A percentile compares a stretch with the other conserved stretches of the same genome.
phyloP scores from a whole-genome alignment of 2,888 invertebrate species.

The Pyrgus malvae region DNA sequence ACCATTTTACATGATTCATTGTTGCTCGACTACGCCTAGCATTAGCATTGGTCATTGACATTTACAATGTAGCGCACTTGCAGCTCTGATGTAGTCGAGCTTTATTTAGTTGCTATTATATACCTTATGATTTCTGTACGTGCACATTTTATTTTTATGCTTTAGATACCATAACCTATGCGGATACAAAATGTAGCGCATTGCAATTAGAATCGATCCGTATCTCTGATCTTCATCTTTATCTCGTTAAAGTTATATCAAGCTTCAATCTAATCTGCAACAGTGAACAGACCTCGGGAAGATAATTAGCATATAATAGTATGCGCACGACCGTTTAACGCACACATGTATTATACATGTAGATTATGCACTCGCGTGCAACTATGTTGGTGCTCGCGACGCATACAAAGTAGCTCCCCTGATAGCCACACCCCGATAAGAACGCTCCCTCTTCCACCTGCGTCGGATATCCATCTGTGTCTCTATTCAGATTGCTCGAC shows the following conservation, averaged over 20 bases:
- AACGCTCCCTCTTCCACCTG: conserved; percentile 55
- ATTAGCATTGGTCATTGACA: conserved; percentile 52
- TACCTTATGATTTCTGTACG: conserved; percentile 2
- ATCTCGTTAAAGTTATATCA: conserved; percentile 33
- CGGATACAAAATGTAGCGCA: background rate
- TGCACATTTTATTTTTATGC: background rate
- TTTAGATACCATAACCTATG: background rate
- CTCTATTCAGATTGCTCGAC: conserved; percentile 46
- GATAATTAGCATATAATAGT: conserved; percentile 67
- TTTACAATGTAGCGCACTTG: conserved; percentile 44
- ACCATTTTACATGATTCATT: conserved; percentile 58
- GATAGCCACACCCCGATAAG: conserved; percentile 73
- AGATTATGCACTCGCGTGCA: conserved; percentile 54
- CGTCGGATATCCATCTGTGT: conserved; percentile 38
- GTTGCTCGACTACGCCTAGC: conserved; percentile 51
- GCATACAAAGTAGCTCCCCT: conserved; percentile 66
- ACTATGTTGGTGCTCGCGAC: conserved; percentile 54
- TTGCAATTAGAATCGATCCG: background rate
- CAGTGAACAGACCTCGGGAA: conserved; percentile 52
- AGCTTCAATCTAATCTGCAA: conserved; percentile 44
- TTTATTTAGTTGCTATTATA: background rate
- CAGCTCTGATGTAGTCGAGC: conserved; percentile 24
- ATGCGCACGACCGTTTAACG: conserved; percentile 52
- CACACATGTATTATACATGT: conserved; percentile 36
- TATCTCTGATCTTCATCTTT: conserved; percentile 18